Evolutionary conservation across 2,797 vertebrate species (phyloP), one percentile per base, ranked within the genome.

Genomic region (Lepidocolaptes lacrymiger): DNA sequence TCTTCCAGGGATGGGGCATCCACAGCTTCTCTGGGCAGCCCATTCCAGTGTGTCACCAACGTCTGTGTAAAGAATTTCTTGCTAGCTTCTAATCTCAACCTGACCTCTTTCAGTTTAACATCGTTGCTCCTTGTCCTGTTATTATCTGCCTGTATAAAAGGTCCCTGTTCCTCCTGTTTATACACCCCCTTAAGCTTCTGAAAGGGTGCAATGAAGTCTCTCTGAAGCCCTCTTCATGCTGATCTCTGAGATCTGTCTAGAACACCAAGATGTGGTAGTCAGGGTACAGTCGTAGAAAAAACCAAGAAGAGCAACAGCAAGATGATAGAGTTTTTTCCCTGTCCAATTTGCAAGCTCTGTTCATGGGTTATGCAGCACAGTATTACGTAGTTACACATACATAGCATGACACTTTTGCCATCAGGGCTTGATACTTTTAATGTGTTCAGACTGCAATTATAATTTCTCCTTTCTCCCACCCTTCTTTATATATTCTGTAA

Each of bases 391-490:
- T 63, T 63, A 23, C 28, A 43, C 39, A 16, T 22, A 62, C 24
- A 18, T 17, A n/a, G 10, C 34, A 16, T 61, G 55, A 69, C 5
- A 4, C 12, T 59, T 54, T 75, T 73, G 14, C 41, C 8, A 6
- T 51, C 37, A 11, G 9, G 3, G 16, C 26, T 85, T 83, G 41
- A 44, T 80, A 11, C 3, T 41, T 23, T 69, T 71, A 58, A 8
- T 0, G 0, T 52, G 18, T 83, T 80, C n/a, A 44, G 8, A 55
- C 39, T 48, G 9, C 28, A 59, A 0, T 44, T 2, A 9, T 46
- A 37, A 48, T 81, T 84, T 68, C 32, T 71, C 1, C 26, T 54
- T 69, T 82, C 3, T 88, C 17, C 14, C 52, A 39, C 26, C 11
- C n/a, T 63, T 46, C 14, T 51, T 90, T 84, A 18, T 61, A 32